phyloP scores from a whole-genome alignment of 2,113 vertebrate genomes.

The Daphoenositta chrysoptera region DNA sequence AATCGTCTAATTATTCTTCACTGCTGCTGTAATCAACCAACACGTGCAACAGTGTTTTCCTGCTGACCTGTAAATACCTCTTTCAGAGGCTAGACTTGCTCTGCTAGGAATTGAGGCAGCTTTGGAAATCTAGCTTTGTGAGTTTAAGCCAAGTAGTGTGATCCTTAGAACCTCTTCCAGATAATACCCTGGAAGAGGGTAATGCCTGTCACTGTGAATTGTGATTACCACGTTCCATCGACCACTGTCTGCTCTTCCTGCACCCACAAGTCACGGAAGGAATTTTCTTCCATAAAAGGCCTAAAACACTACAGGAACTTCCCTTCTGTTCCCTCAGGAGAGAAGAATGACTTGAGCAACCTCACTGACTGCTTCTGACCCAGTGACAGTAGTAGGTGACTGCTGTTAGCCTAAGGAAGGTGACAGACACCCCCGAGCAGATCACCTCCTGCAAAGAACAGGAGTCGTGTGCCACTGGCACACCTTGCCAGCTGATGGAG shows the following conservation, averaged over 20 bases:
- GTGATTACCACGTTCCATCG: not conserved
- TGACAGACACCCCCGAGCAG: not conserved
- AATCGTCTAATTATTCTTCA: not conserved
- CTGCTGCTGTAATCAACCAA: not conserved
- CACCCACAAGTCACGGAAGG: rapidly evolving
- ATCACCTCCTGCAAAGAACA: not conserved
- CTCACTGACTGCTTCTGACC: not conserved
- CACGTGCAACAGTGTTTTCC: not conserved
- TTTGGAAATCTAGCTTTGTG: not conserved
- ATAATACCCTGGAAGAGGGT: not conserved
- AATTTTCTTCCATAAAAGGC: not conserved
- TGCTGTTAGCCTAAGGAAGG: not conserved
- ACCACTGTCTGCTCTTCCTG: not conserved
- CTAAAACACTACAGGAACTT: not conserved
- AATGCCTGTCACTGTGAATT: not conserved
- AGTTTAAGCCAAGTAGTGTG: not conserved
- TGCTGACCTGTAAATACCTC: not conserved
- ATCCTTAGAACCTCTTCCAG: not conserved
- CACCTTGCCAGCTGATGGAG: not conserved
- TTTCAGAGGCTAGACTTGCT: not conserved
- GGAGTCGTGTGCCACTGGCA: not conserved
- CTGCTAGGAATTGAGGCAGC: not conserved
- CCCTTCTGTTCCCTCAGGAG: not conserved
- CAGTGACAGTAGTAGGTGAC: not conserved
- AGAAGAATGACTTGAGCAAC: not conserved